Evolutionary conservation across 2,797 vertebrate species (phyloP), one percentile per base, ranked within the genome.

Genomic region (Poecilia velifera): DNA sequence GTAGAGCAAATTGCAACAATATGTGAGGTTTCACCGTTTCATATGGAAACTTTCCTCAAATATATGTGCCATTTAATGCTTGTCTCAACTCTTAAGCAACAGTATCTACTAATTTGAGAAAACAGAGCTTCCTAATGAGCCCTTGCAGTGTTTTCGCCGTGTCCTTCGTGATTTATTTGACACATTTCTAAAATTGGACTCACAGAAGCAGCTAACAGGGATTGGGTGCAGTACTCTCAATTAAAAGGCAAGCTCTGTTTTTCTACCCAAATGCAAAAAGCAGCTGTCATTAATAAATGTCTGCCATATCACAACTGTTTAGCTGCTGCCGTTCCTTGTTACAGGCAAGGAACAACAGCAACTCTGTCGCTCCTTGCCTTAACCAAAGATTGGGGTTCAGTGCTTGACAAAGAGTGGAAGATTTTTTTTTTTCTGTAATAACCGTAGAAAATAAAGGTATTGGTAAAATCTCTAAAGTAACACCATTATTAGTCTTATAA

Each of bases 201-300:
- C 45, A 71, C 41, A 28, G 41, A 71, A 71, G 45, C 25, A 45
- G 41, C 41, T 28, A 46, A 28, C 68, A 45, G 41, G 68, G 12
- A 71, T 25, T 41, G 4, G 20, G 20, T 71, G 68, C 68, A 45
- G 25, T 6, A 16, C 28, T 7, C 41, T 71, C 68, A 71, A 71
- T 71, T 45, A n/a, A 71, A 45, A 46, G 43, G 41, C 68, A 71
- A 71, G 41, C 25, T 71, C n/a, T 45, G 41, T 71, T 45, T 45
- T 71, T 71, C 34, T 6, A 53, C 2, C 49, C 72, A 53, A 51
- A 73, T 73, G 72, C 20, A 51, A 73, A 55, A 73, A 53, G 10
- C 72, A 73, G 72, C 49, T 53, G 73, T 55, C 46, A 55, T 53
- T 55, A 41, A n/a, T 51, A 49, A n/a, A 55, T 55, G 53, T 8